A percentile compares a stretch with the other conserved stretches of the same genome.
Evolutionary conservation across 2,888 invertebrate species (phyloP).

Genomic region (Papilio elwesi): DNA sequence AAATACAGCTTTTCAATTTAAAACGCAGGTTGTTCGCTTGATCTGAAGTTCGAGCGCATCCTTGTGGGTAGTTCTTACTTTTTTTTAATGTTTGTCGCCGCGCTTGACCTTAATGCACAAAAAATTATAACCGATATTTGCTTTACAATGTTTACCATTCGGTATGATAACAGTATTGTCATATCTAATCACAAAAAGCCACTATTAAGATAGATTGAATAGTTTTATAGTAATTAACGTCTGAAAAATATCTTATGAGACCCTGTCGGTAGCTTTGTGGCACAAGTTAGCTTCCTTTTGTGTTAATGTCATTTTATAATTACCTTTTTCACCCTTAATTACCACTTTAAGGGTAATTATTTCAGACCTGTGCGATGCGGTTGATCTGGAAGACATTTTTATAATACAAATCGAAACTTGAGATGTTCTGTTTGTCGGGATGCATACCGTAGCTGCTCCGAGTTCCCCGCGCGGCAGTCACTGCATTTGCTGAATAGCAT

Average conservation of each 20-base stretch:
- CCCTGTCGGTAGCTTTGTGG: conserved; percentile 17
- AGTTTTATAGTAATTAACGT: conserved; percentile 3
- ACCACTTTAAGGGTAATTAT: conserved; percentile 16
- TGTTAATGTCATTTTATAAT: conserved; percentile 29
- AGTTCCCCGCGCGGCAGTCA: conserved; percentile 7
- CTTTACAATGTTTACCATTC: not conserved
- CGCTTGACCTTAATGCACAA: not conserved
- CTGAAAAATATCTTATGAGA: not conserved
- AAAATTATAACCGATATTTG: not conserved
- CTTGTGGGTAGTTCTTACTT: no score
- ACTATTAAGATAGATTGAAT: conserved; percentile 17
- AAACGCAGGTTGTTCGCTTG: no score
- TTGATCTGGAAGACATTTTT: conserved; percentile 27
- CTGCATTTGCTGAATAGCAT: conserved; percentile 13
- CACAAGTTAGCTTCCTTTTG: conserved; percentile 20
- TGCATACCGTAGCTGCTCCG: conserved; percentile 11
- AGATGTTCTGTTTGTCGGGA: conserved; percentile 19
- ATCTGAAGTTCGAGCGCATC: no score
- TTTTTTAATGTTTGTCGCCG: no score
- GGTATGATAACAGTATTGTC: not conserved
- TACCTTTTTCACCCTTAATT: conserved; percentile 22
- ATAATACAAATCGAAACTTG: conserved; percentile 23
- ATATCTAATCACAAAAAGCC: not conserved
- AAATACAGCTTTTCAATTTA: no score
- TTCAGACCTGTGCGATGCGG: conserved; percentile 14